Conservation (phyloP, 2,113 vertebrate species). For the Regulus satrapa region DNA sequence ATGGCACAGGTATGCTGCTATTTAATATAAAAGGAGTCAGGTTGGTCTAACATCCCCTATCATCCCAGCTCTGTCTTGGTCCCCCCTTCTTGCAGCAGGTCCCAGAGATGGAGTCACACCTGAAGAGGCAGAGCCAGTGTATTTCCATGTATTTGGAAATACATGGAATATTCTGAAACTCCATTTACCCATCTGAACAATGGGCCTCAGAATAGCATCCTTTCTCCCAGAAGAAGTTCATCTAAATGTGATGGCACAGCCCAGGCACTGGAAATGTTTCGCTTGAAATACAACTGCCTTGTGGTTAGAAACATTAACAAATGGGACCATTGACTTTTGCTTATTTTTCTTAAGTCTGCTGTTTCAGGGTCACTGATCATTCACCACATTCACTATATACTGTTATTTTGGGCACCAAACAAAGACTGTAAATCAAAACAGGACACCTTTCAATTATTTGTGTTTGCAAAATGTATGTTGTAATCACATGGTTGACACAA, state of each 20-base stretch:
- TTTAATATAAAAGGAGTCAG: neutral
- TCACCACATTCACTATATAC: neutral
- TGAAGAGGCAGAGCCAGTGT: neutral
- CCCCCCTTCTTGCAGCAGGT: neutral
- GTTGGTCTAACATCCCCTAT: neutral
- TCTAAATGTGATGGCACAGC: neutral
- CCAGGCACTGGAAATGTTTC: neutral
- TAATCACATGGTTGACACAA: neutral
- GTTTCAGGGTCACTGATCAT: neutral
- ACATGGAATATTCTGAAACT: neutral
- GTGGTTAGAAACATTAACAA: neutral
- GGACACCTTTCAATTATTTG: neutral
- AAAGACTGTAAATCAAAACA: neutral
- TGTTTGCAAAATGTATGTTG: neutral
- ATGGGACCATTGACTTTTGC: neutral
- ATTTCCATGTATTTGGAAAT: neutral
- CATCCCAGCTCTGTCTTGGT: neutral
- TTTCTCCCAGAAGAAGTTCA: neutral
- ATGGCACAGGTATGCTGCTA: neutral
- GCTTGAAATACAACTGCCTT: neutral
- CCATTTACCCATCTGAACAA: neutral
- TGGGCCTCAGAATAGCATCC: neutral
- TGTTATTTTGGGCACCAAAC: neutral
- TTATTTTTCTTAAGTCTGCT: constrained; percentile 11
- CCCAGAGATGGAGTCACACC: neutral